Percentiles rank a stretch among this genome's conserved stretches.
Conservation (phyloP, 2,888 invertebrate genomes). For the Rhopalosiphum nymphaeae region DNA sequence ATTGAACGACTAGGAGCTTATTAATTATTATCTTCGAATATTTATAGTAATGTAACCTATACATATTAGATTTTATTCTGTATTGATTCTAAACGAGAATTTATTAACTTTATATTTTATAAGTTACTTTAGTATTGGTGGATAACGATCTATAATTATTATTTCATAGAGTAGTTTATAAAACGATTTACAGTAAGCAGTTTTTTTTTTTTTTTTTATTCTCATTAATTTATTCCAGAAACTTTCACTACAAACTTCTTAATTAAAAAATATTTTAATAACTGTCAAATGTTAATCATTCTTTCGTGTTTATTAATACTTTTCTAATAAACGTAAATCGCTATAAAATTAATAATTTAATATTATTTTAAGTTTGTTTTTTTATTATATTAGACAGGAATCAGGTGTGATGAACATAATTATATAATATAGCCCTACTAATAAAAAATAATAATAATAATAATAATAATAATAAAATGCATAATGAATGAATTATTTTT, state of each 20-base stretch:
- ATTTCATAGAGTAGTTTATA: not conserved
- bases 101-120: not conserved
- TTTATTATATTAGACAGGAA: not conserved
- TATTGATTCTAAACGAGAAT: not conserved
- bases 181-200: not conserved
- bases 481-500: not conserved
- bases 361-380: not conserved
- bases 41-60: not conserved
- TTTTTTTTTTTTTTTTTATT: not conserved
- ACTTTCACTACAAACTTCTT: slow-evolving; percentile 19
- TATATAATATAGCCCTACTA: not conserved
- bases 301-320: not conserved
- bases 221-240: not conserved
- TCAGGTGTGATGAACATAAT: not conserved
- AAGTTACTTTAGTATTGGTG: not conserved
- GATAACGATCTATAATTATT: not conserved
- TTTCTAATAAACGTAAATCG: not conserved
- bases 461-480: not conserved
- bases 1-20: not conserved
- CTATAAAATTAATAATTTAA: not conserved
- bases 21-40: not conserved
- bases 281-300: not conserved
- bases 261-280: slow-evolving; percentile 11
- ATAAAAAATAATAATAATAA: not conserved
- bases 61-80: not conserved